A percentile compares a stretch with the other conserved stretches of the same genome.
Evolutionary conservation across 35 echinoderm and acorn worm species (phyloP).

Genomic region (Chiridota heheva): DNA sequence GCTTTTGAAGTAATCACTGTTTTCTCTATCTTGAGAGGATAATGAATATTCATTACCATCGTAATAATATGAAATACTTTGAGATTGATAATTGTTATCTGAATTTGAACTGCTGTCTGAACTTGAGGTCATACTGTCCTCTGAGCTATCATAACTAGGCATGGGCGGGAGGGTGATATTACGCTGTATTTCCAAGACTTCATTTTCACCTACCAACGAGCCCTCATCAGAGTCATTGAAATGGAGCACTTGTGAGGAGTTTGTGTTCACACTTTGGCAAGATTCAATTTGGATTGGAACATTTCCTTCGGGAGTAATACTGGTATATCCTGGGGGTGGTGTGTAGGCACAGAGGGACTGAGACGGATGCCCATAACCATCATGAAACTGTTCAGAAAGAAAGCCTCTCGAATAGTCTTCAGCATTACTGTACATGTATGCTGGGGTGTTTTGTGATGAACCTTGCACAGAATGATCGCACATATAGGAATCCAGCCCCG

Average conservation of each 20-base stretch:
- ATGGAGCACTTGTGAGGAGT: constrained; percentile 65
- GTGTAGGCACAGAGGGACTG: constrained; percentile 26
- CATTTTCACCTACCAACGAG: constrained; percentile 17
- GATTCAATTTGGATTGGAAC: constrained; percentile 30
- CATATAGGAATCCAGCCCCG: not conserved
- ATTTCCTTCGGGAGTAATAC: constrained; percentile 24
- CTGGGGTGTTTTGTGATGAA: constrained; percentile 29
- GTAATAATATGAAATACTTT: constrained; percentile 20
- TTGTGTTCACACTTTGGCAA: constrained; percentile 47
- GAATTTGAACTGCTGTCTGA: constrained; percentile 74
- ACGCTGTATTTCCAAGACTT: constrained; percentile 43
- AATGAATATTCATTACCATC: constrained; percentile 4
- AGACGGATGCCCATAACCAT: constrained; percentile 1
- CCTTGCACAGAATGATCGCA: not conserved
- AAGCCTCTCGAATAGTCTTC: constrained; percentile 31
- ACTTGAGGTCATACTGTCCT: constrained; percentile 69
- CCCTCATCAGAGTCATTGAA: constrained; percentile 78
- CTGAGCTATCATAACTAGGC: constrained; percentile 70
- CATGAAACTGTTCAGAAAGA: constrained; percentile 24
- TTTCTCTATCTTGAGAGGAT: too few species aligned
- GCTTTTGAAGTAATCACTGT: too few species aligned
- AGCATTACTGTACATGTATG: constrained; percentile 32
- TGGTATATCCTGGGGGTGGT: constrained; percentile 5
- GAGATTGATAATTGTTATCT: not conserved
- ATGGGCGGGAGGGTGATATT: constrained; percentile 58